Evolutionary conservation across 1,140 invertebrate species (phyloP).

Genomic region (Pristionchus pacificus): DNA sequence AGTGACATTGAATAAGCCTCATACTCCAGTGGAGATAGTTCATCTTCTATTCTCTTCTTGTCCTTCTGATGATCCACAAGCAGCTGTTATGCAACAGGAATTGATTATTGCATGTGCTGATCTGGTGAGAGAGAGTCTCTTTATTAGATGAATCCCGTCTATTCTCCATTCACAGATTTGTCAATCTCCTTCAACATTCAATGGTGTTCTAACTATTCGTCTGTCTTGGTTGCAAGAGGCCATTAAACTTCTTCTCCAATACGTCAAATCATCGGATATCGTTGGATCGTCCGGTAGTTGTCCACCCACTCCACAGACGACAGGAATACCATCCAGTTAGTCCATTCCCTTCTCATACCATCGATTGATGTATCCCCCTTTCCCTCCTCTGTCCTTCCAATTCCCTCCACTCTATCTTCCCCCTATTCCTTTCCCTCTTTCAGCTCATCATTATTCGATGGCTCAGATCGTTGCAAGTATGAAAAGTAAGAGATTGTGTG

Average conservation of each 20-base stretch:
- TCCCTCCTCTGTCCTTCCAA: too few species aligned
- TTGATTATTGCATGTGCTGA: constrained; percentile 73
- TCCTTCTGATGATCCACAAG: constrained; percentile 79
- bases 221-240: constrained; percentile 51
- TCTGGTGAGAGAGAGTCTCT: constrained; percentile 72
- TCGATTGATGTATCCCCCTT: too few species aligned
- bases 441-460: too few species aligned
- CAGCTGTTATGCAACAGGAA: constrained; percentile 92
- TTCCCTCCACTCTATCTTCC: too few species aligned
- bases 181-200: constrained; percentile 73
- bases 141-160: neutral
- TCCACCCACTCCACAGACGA: constrained; percentile 12
- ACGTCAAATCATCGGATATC: neutral
- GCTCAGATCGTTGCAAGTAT: too few species aligned
- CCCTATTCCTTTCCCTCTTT: too few species aligned
- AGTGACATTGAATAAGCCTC: constrained; percentile 90
- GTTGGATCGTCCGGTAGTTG: constrained; percentile 4
- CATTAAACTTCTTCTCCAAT: constrained; percentile 40
- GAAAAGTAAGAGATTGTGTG: too few species aligned
- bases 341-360: too few species aligned
- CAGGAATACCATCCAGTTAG: constrained; percentile 20
- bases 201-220: constrained; percentile 53
- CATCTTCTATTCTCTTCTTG: constrained; percentile 58
- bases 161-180: constrained; percentile 71
- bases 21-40: constrained; percentile 71